These are phyloP conservation scores for Hirtodrosophila trivittata DNA, from an alignment of 2,888 invertebrate genomes.

Conservation along the genomic window DNA sequence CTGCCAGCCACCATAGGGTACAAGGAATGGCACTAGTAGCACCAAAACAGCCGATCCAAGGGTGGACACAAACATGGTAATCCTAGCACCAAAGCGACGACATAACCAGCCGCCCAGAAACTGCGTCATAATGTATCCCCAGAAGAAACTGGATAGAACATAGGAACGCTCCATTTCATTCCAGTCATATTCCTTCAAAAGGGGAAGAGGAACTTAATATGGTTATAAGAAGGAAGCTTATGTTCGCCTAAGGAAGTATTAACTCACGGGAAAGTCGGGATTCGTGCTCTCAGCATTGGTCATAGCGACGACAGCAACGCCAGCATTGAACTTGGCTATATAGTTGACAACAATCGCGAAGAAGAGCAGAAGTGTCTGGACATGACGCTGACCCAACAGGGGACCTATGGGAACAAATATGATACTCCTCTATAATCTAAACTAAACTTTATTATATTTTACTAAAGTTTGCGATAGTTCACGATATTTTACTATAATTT, in stretches of 20 bases:
- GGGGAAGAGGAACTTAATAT: too few relatives aligned
- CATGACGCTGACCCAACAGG: slow-evolving; percentile 86
- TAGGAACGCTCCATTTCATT: slow-evolving; percentile 85
- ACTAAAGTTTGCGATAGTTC: too few relatives aligned
- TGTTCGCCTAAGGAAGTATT: too few relatives aligned
- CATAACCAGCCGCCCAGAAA: slow-evolving; percentile 89
- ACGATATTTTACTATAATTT: too few relatives aligned
- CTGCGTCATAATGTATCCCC: slow-evolving; percentile 89
- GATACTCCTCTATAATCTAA: too few relatives aligned
- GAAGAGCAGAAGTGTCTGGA: slow-evolving; percentile 87
- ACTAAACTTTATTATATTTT: too few relatives aligned
- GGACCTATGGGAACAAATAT: slow-evolving; percentile 76
- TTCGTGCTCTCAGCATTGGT: slow-evolving; percentile 85
- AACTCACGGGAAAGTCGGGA: slow-evolving; percentile 84
- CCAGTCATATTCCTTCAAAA: slow-evolving; percentile 82
- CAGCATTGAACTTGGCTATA: slow-evolving; percentile 87
- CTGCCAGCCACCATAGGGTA: slow-evolving; percentile 87
- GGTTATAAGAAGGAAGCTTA: too few relatives aligned
- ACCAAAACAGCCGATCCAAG: slow-evolving; percentile 87
- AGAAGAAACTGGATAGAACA: slow-evolving; percentile 90
- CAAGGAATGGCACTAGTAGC: slow-evolving; percentile 88
- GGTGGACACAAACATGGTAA: slow-evolving; percentile 86
- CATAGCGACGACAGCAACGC: slow-evolving; percentile 90
- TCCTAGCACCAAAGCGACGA: slow-evolving; percentile 88
- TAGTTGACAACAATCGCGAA: slow-evolving; percentile 86